Evolutionary conservation across 2,113 vertebrate species (phyloP).

Genomic region (Mastomys natalensis): DNA sequence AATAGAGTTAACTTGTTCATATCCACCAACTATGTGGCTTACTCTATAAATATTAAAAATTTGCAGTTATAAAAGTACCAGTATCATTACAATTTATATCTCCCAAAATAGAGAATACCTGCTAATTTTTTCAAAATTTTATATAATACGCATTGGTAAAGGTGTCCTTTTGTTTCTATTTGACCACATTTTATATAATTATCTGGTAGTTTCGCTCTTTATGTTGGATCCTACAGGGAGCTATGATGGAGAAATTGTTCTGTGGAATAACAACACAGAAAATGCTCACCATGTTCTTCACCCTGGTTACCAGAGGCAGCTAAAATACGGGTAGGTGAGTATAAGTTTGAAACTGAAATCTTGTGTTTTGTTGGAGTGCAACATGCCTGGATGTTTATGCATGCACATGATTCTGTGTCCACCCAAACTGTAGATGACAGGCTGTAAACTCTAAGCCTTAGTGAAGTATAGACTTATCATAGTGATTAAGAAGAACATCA

Average conservation of each 20-base stretch:
- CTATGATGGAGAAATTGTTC: conserved; percentile 87
- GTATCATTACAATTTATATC: neutral
- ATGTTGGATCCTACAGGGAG: conserved; percentile 80
- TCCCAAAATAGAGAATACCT: neutral
- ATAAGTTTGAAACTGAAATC: neutral
- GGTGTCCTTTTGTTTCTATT: neutral
- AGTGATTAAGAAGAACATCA: conserved; percentile 78
- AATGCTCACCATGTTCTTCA: conserved; percentile 85
- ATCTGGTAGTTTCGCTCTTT: neutral
- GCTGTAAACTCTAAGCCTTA: conserved; percentile 32
- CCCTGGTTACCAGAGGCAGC: conserved; percentile 67
- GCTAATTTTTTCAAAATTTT: neutral
- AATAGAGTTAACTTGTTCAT: neutral
- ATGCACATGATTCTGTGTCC: neutral
- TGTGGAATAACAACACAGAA: conserved; percentile 90
- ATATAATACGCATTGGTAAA: neutral
- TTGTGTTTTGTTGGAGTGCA: neutral
- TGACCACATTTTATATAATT: neutral
- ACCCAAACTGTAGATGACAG: conserved; percentile 76
- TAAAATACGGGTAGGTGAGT: conserved; percentile 73
- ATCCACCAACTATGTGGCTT: neutral
- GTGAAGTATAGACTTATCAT: conserved; percentile 64
- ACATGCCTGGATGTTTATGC: neutral
- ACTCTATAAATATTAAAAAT: neutral
- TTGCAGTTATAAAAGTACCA: neutral